A percentile compares a stretch with the other conserved stretches of the same genome.
These are phyloP conservation scores for Henricia sp. DNA, from an alignment of 53 echinoderm and acorn worm genomes.

Conservation along the genomic window DNA sequence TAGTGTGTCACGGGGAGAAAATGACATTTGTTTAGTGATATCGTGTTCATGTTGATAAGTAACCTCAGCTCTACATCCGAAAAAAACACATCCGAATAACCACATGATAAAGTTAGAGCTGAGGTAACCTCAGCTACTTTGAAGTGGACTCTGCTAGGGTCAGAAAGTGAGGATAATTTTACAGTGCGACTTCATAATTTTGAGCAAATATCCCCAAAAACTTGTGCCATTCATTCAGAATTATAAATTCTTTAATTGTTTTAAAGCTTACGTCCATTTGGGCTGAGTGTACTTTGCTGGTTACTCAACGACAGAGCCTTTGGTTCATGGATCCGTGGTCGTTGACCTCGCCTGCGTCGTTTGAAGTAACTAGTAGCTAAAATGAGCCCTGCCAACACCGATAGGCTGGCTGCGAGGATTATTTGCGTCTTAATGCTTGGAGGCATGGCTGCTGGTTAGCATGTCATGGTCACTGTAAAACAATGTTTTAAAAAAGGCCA, in stretches of 20 bases:
- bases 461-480: neutral
- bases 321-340: conserved; percentile 34
- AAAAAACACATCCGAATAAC: too few species aligned
- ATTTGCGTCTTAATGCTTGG: conserved; percentile 64
- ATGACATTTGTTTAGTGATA: too few species aligned
- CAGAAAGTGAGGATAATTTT: too few species aligned
- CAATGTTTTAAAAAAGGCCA: too few species aligned
- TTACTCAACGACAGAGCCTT: conserved; percentile 15
- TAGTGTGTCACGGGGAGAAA: too few species aligned
- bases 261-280: conserved; percentile 63
- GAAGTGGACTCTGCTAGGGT: too few species aligned
- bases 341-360: conserved; percentile 59
- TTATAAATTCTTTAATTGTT: neutral
- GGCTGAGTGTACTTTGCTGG: conserved; percentile 33
- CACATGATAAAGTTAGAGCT: too few species aligned
- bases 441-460: conserved; percentile 27
- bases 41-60: too few species aligned
- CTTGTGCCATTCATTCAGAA: neutral
- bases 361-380: conserved; percentile 80
- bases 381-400: conserved; percentile 72
- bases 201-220: too few species aligned
- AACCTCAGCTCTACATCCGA: too few species aligned
- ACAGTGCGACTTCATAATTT: too few species aligned
- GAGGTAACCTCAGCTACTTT: too few species aligned
- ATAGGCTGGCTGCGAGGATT: conserved; percentile 55